Percentiles rank a stretch among this genome's conserved stretches.
These are phyloP conservation scores for Oophaga sylvatica DNA, from an alignment of 2,797 vertebrate species.

Conservation along the genomic window DNA sequence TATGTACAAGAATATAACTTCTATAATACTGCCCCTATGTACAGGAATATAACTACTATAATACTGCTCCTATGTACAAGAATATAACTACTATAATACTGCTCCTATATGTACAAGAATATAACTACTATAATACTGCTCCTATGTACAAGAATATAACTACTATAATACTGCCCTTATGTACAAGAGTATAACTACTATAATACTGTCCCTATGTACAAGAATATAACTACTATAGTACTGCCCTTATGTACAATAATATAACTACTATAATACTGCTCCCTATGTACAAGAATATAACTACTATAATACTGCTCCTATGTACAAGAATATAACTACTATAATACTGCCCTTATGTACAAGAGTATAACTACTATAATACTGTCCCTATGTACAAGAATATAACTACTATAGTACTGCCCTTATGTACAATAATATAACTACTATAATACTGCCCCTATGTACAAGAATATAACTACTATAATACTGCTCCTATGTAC, in stretches of 20 bases:
- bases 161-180: constrained; percentile 4
- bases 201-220: neutral
- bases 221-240: constrained; percentile 2
- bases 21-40: too few species aligned
- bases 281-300: neutral
- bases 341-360: too few species aligned
- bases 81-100: constrained; percentile 13
- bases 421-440: too few species aligned
- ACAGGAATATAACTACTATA: constrained; percentile 1
- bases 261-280: constrained; percentile 3
- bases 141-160: constrained; percentile 10
- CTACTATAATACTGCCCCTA: too few species aligned
- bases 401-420: too few species aligned
- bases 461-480: too few species aligned
- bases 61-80: neutral
- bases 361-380: too few species aligned
- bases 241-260: neutral
- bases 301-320: neutral
- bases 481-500: too few species aligned
- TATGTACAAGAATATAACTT: too few species aligned
- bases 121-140: constrained; percentile 11
- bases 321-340: too few species aligned
- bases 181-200: constrained; percentile 1
- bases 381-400: too few species aligned
- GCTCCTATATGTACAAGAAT: constrained; percentile 5